Evolutionary conservation across 2,797 vertebrate genomes (phyloP).

Genomic region (Xerus rutilus): DNA sequence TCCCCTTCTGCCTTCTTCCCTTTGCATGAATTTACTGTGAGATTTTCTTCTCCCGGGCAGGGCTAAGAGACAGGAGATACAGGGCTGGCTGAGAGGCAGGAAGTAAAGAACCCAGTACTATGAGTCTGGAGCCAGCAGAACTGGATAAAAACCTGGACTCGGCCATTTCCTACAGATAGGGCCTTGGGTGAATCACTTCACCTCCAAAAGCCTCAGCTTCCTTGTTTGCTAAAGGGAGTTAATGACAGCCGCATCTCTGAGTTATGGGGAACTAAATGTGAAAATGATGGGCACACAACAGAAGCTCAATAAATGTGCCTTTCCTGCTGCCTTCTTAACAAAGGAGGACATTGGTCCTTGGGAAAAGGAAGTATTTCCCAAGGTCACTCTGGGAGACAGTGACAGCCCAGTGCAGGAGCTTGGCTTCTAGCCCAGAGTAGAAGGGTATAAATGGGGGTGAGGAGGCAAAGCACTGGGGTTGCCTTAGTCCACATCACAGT

Average conservation of each 20-base stretch:
- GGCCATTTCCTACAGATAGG: neutral
- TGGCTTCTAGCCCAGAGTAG: constrained; percentile 25
- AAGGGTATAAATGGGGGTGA: neutral
- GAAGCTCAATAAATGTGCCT: constrained; percentile 37
- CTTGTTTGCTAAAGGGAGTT: neutral
- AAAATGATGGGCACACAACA: constrained; percentile 42
- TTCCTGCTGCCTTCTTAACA: constrained; percentile 55
- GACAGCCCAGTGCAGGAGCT: neutral
- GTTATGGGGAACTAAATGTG: neutral
- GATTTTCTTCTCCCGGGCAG: neutral
- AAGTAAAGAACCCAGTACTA: neutral
- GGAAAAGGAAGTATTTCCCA: neutral
- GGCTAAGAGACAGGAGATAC: neutral
- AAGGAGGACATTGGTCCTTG: neutral
- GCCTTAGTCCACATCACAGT: neutral
- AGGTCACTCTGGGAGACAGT: neutral
- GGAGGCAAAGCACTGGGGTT: neutral
- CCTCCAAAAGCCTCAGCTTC: constrained; percentile 18
- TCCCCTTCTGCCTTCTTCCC: neutral
- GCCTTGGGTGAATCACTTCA: neutral
- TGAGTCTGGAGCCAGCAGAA: neutral
- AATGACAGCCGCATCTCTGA: constrained; percentile 30
- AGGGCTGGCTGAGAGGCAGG: neutral
- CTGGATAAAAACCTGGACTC: neutral
- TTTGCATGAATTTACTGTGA: neutral